Conservation (phyloP, 1,140 invertebrate genomes). For the Sarcophaga bullata region DNA sequence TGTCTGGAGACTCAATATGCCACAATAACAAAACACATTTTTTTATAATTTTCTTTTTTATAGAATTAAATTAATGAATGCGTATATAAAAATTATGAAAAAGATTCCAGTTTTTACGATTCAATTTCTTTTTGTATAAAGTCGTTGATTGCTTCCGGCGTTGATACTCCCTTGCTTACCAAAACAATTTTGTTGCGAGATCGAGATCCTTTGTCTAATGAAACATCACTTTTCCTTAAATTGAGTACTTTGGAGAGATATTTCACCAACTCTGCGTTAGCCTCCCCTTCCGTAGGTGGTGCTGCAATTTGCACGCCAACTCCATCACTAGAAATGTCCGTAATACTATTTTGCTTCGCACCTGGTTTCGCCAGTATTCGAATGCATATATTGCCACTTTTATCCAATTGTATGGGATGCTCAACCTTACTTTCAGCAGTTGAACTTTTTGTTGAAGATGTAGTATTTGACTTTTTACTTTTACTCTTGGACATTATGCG, state of each 20-base stretch:
- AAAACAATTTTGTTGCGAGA: constrained; percentile 64
- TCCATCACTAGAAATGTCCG: constrained; percentile 68
- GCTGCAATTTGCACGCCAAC: constrained; percentile 77
- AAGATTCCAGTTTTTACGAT: neutral
- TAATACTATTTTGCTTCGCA: constrained; percentile 77
- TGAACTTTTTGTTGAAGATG: constrained; percentile 33
- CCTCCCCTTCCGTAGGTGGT: constrained; percentile 82
- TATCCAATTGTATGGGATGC: constrained; percentile 69
- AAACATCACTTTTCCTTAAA: constrained; percentile 76
- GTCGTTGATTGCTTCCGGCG: constrained; percentile 50
- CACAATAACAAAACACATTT: too few species aligned
- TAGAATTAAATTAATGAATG: neutral
- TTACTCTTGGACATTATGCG: constrained; percentile 59
- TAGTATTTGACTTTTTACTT: constrained; percentile 50
- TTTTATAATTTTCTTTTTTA: too few species aligned
- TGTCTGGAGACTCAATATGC: too few species aligned
- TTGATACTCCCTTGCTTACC: constrained; percentile 58
- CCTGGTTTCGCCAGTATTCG: constrained; percentile 79
- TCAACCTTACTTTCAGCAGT: constrained; percentile 13
- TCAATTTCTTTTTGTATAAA: constrained; percentile 49
- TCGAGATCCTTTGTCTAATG: constrained; percentile 69
- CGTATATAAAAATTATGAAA: too few species aligned
- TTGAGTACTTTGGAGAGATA: constrained; percentile 75
- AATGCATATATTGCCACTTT: constrained; percentile 73
- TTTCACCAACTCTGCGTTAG: constrained; percentile 79